Evolutionary conservation across 2,797 vertebrate species (phyloP), one percentile per base, ranked within the genome.

Genomic region (Xenentodon cancila): DNA sequence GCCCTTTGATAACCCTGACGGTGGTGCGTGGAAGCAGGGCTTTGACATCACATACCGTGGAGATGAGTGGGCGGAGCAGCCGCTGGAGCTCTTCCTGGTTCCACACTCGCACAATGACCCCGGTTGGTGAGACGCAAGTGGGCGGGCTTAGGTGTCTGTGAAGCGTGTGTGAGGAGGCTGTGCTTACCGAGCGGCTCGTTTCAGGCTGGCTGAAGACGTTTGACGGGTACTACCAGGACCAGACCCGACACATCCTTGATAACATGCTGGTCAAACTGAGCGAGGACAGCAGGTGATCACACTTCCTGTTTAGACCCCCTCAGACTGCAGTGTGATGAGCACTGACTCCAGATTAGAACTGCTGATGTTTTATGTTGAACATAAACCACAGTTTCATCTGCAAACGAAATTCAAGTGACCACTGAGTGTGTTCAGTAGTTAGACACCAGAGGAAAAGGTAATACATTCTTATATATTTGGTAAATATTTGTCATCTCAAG

Each of bases 141-240:
- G 20, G 54, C 6, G 42, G 20, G 19, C 19, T 19, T 30, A 25
- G 52, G 30, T 27, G 21, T 46, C 9, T 9, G 9, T 45, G 7
- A 7, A 17, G 42, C 6, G 5, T 16, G 43, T 9, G 1, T 16
- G 32, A 4, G n/a, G 11, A 17, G 48, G 25, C 4, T 5, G 18
- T 53, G 18, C 48, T 63, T 27, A 64, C 9, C 8, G 1, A 2
- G 34, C 12, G 17, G 43, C 21, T 47, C 0, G 27, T 77, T 70
- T 76, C 88, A 98, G 97, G 97, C 74, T 98, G 96, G 97, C 37
- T 97, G 88, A 98, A 98, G 93, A 98, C 97, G 7, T 98, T 98
- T 73, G 94, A 97, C 74, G 85, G 92, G 59, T 98, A 98, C 85
- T 98, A 96, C 85, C 88, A 86, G 84, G 96, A 97, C 80, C 95